Base-by-base conservation (phyloP, 2,888 invertebrate species). In the Nowickia ferox region DNA sequence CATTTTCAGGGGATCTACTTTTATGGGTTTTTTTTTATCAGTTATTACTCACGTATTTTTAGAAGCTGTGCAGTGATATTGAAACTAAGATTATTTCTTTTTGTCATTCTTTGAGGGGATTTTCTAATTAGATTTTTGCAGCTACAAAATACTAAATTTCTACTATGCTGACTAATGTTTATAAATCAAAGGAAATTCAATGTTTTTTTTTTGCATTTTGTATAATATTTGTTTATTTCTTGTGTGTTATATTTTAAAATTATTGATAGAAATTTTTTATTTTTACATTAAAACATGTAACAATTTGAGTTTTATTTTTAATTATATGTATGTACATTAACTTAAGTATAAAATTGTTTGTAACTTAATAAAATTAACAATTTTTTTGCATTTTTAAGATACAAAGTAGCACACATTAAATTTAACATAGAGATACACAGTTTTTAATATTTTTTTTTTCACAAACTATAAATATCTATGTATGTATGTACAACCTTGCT, bases 201-300 rank as follows among this genome's bases (percentile, higher is more conserved):
- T 15, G 9, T 0, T 40, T 38, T 59, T 59, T 59, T 59, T 9
- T 30, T 30, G 30, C n/a, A 15, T 38, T 63, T 44, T 63, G 15
- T 13, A 44, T 63, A 44, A 44, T 40, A n/a, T 38, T 51, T 69
- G 59, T 61, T 69, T 69, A 22, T 61, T 65, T 69, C 38, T 42
- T 84, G 66, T 66, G 42, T 69, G 6, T 40, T 68, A 72, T 77
- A 77, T 13, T 57, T 77, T 81, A 77, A 81, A 65, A 65, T 84
- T 77, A 84, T 76, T 71, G 19, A 66, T 80, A 66, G 51, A 53
- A 48, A 19, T 80, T 78, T 74, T 6, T 65, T 53, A 22, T 72
- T 82, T 77, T 81, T 85, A 85, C 84, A 85, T 81, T 85, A 85
- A 85, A 85, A 81, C 81, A 85, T 81, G 84, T 85, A 81, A 85